phyloP scores from a whole-genome alignment of 1,140 invertebrate species.

The Arctopsyche grandis region DNA sequence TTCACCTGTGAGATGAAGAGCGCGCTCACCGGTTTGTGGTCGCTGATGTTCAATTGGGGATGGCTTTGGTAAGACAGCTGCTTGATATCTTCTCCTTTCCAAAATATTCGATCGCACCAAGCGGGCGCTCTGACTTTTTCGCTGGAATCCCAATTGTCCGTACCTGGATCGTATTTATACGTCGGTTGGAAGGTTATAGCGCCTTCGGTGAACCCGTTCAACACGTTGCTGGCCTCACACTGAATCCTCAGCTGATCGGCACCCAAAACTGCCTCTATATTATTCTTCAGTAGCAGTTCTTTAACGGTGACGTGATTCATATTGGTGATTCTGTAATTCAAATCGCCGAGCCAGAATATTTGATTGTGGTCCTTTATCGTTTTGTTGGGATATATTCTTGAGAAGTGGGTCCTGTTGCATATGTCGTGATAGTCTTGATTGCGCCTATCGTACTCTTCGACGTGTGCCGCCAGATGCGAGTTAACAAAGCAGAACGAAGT shows the following conservation, averaged over 20 bases:
- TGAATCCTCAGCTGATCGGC: conserved; percentile 90
- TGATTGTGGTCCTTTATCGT: conserved; percentile 95
- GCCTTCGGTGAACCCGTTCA: conserved; percentile 90
- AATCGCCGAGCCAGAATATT: conserved; percentile 96
- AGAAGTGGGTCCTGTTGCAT: conserved; percentile 63
- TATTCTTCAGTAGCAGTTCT: conserved; percentile 72
- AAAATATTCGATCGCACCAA: conserved; percentile 98
- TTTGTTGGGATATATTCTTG: conserved; percentile 70
- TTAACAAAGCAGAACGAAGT: conserved; percentile 97
- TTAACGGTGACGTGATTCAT: conserved; percentile 80
- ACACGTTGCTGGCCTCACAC: conserved; percentile 75
- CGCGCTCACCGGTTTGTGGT: conserved; percentile 97
- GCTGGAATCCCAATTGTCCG: conserved; percentile 95
- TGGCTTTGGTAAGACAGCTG: conserved; percentile 89
- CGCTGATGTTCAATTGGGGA: conserved; percentile 87
- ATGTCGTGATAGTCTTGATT: conserved; percentile 98
- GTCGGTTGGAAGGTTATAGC: conserved; percentile 92
- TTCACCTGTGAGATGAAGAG: conserved; percentile 83
- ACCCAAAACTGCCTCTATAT: conserved; percentile 76
- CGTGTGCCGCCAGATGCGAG: conserved; percentile 96
- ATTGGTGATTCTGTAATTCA: conserved; percentile 95
- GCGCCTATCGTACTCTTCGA: conserved; percentile 91
- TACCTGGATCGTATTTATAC: conserved; percentile 97
- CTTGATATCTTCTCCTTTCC: conserved; percentile 76
- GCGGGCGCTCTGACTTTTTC: conserved; percentile 96